These are phyloP conservation scores for Deilephila elpenor DNA, from an alignment of 2,888 invertebrate species.

Conservation along the genomic window DNA sequence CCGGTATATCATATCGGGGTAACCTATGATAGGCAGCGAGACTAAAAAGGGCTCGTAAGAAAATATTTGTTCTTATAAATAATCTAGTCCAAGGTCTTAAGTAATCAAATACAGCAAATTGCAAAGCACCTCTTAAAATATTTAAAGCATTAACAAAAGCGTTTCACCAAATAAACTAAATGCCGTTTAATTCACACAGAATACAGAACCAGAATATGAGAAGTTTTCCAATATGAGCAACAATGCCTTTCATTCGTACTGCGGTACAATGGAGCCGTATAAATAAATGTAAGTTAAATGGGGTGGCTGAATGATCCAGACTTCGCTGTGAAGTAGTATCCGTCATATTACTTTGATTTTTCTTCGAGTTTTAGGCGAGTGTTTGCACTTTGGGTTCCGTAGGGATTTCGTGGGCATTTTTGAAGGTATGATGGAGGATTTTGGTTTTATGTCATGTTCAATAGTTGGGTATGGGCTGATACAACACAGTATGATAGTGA, in stretches of 20 bases:
- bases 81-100: no score
- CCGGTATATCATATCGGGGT: no score
- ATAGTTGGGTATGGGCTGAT: no score
- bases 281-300: slow-evolving; percentile 17
- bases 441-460: no score
- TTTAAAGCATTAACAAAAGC: no score
- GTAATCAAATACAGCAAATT: not conserved
- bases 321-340: not conserved
- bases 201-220: not conserved
- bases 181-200: not conserved
- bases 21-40: no score
- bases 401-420: no score
- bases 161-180: not conserved
- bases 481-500: no score
- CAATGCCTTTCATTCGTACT: slow-evolving; percentile 11
- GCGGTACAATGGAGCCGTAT: not conserved
- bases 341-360: slow-evolving; percentile 3
- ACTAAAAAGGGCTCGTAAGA: no score
- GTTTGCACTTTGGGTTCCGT: no score
- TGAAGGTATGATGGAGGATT: no score
- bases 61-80: no score
- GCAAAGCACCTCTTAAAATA: not conserved
- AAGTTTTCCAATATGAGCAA: slow-evolving; percentile 17
- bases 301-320: slow-evolving; percentile 13
- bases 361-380: not conserved